These are phyloP conservation scores for Tragelaphus buxtoni DNA, from an alignment of 2,113 vertebrate genomes.

Conservation along the genomic window DNA sequence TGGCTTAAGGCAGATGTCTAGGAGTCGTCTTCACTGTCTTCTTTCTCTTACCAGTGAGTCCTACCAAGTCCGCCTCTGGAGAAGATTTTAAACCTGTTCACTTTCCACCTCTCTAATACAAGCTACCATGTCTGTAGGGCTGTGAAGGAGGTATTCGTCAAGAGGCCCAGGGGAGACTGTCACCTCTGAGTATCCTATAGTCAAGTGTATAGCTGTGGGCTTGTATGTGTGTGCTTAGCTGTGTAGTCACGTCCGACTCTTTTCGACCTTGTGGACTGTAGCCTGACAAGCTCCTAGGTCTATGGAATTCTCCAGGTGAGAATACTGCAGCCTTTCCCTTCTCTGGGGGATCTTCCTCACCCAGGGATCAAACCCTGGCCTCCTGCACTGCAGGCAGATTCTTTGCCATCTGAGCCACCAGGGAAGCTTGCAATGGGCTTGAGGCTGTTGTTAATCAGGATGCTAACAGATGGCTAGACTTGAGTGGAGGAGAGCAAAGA, in stretches of 20 bases:
- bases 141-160: accelerated
- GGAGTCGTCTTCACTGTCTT: background rate
- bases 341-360: background rate
- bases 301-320: background rate
- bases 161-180: background rate
- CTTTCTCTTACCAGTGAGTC: background rate
- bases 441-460: background rate
- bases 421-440: background rate
- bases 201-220: no score
- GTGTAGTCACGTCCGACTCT: background rate
- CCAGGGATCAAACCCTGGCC: background rate
- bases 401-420: background rate
- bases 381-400: background rate
- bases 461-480: background rate
- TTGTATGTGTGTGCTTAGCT: background rate
- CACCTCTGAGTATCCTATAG: background rate
- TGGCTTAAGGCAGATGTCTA: background rate
- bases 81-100: background rate
- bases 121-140: background rate
- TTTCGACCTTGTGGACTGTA: background rate
- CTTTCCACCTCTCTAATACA: background rate
- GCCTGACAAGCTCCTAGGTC: background rate
- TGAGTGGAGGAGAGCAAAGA: background rate
- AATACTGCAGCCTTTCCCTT: background rate
- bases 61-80: background rate